These are phyloP conservation scores for Diaprepes abbreviatus DNA, from an alignment of 2,888 invertebrate species.

Conservation along the genomic window DNA sequence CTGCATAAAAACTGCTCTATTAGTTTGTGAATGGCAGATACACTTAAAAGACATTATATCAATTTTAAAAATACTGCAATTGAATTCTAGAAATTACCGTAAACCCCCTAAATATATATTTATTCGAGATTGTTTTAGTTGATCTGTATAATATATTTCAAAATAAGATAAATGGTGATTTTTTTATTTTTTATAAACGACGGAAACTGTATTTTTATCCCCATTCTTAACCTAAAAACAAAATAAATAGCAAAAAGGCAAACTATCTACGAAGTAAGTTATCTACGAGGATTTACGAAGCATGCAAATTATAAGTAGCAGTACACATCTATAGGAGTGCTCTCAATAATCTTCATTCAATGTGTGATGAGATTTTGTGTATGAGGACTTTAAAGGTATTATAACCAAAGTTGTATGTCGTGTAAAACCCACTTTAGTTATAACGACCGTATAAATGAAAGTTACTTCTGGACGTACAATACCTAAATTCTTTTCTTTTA, in stretches of 20 bases:
- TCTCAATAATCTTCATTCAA: constrained; percentile 52
- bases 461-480: not conserved
- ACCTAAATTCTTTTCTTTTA: too few relatives aligned
- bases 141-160: too few relatives aligned
- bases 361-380: constrained; percentile 38
- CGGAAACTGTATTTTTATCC: too few relatives aligned
- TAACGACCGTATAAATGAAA: constrained; percentile 1
- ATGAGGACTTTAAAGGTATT: not conserved
- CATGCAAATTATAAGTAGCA: constrained; percentile 53
- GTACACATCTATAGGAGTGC: constrained; percentile 68
- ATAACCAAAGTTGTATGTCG: constrained; percentile 16
- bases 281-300: constrained; percentile 27
- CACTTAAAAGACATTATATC: too few relatives aligned
- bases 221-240: constrained; percentile 8
- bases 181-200: too few relatives aligned
- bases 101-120: too few relatives aligned
- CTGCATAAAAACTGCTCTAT: too few relatives aligned
- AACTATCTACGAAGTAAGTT: constrained; percentile 35
- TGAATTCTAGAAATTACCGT: too few relatives aligned
- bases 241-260: constrained; percentile 54
- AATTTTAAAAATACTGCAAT: too few relatives aligned
- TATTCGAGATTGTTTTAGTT: too few relatives aligned
- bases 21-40: too few relatives aligned
- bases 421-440: constrained; percentile 14
- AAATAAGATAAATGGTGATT: too few relatives aligned